Percentiles rank a stretch among this genome's conserved stretches.
Evolutionary conservation across 2,113 vertebrate genomes (phyloP).

Genomic region (Camarhynchus parvulus): DNA sequence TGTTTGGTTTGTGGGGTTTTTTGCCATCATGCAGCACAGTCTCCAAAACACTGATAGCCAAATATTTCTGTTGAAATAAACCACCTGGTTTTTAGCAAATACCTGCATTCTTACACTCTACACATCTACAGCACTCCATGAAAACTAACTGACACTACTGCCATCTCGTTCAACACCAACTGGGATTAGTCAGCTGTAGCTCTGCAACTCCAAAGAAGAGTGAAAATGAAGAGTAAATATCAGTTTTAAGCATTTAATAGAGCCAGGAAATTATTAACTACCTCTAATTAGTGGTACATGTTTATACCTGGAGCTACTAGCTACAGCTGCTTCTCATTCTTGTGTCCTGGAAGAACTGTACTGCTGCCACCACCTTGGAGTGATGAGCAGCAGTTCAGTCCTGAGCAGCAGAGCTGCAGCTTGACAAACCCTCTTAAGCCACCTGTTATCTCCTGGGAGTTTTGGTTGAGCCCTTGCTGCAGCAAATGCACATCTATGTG

Average conservation of each 20-base stretch:
- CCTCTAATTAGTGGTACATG: background rate
- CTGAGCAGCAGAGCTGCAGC: background rate
- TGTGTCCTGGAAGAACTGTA: background rate
- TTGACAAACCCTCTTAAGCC: background rate
- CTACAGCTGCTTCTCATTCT: background rate
- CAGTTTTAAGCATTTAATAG: background rate
- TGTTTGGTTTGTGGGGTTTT: background rate
- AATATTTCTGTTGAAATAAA: background rate
- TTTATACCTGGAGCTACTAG: slow-evolving; percentile 7
- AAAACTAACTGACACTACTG: background rate
- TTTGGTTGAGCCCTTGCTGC: background rate
- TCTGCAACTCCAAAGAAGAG: background rate
- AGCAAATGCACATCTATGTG: background rate
- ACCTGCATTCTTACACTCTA: background rate
- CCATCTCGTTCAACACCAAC: background rate
- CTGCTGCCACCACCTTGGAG: background rate
- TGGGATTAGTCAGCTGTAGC: background rate
- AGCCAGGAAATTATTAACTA: slow-evolving; percentile 14
- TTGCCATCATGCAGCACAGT: background rate
- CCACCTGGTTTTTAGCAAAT: background rate
- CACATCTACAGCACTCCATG: background rate
- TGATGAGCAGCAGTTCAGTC: background rate
- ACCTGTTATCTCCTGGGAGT: background rate
- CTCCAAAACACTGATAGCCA: background rate
- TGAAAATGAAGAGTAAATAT: background rate